phyloP scores from a whole-genome alignment of 2,888 invertebrate species.

The Crossocerus cetratus region DNA sequence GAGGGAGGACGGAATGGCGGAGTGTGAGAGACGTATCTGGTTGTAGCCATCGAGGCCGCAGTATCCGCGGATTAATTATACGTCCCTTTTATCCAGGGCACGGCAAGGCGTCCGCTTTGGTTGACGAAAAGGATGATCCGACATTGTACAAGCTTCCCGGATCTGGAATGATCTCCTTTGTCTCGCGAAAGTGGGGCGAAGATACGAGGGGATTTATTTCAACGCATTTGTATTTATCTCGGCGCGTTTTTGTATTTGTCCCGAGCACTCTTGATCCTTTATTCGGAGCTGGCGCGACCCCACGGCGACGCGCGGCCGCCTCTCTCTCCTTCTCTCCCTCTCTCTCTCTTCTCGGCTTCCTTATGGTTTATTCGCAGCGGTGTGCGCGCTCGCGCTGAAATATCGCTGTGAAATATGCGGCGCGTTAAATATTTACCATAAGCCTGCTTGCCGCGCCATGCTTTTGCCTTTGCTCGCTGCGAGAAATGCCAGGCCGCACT shows the following conservation, averaged over 20 bases:
- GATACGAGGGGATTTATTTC: constrained; percentile 5
- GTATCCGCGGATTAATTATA: constrained; percentile 28
- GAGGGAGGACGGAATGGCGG: not conserved
- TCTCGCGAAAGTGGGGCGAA: not conserved
- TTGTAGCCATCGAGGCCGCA: constrained; percentile 14
- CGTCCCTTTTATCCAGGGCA: not conserved
- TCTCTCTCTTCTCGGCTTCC: not conserved
- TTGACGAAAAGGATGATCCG: not conserved
- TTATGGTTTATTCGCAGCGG: constrained; percentile 39
- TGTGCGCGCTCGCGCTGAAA: not conserved
- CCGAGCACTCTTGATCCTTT: constrained; percentile 3
- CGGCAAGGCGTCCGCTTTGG: not conserved
- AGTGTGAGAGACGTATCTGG: not conserved
- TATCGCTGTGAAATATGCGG: constrained; percentile 29
- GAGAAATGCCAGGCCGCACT: not conserved
- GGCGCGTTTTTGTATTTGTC: constrained; percentile 1
- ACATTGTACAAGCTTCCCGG: not conserved
- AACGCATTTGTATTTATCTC: constrained; percentile 5
- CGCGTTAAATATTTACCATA: constrained; percentile 32
- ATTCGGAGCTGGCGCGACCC: not conserved
- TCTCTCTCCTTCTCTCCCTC: too few relatives aligned
- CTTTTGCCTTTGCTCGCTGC: not conserved
- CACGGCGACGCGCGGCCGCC: not conserved
- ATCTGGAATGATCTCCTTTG: constrained; percentile 2
- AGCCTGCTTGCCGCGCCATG: not conserved